A percentile compares a stretch with the other conserved stretches of the same genome.
Conservation (phyloP, 2,797 vertebrate genomes). For the Scarus forsteni region DNA sequence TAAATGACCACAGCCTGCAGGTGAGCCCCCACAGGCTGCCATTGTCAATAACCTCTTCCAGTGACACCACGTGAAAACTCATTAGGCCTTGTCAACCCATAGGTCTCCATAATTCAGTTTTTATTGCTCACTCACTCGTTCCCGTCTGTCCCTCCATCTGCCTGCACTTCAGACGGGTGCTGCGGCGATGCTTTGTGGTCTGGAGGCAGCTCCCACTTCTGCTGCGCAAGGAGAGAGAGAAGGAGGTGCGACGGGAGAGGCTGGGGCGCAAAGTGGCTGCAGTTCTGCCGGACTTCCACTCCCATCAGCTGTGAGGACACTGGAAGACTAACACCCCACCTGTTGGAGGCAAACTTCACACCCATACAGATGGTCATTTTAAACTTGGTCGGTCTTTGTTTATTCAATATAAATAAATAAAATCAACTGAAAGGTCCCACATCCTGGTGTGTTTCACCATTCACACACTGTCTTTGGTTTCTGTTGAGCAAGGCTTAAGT, state of each 20-base stretch:
- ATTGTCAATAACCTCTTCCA: slow-evolving; percentile 25
- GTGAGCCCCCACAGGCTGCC: slow-evolving; percentile 47
- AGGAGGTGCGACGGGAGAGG: slow-evolving; percentile 85
- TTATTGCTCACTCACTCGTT: slow-evolving; percentile 56
- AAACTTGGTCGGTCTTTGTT: slow-evolving; percentile 24
- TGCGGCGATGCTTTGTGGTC: slow-evolving; percentile 75
- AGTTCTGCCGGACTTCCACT: slow-evolving; percentile 91
- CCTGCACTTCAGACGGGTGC: slow-evolving; percentile 79
- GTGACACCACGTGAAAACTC: slow-evolving; percentile 57
- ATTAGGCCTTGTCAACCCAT: slow-evolving; percentile 56
- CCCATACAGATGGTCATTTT: too few relatives aligned
- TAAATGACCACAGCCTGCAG: slow-evolving; percentile 33
- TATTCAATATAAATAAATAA: slow-evolving; percentile 53
- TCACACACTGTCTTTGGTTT: too few relatives aligned
- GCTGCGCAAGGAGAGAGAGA: slow-evolving; percentile 84
- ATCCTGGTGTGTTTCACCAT: too few relatives aligned
- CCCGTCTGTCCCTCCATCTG: slow-evolving; percentile 62
- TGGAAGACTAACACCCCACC: slow-evolving; percentile 12
- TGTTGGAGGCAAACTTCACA: neutral
- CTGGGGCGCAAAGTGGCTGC: slow-evolving; percentile 89
- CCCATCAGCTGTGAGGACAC: slow-evolving; percentile 36
- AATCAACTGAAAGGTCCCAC: slow-evolving; percentile 1
- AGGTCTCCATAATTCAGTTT: slow-evolving; percentile 53
- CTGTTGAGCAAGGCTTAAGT: too few relatives aligned
- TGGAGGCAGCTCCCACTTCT: slow-evolving; percentile 86